phyloP scores from a whole-genome alignment of 2,888 invertebrate genomes.

The Panorpa germanica region DNA sequence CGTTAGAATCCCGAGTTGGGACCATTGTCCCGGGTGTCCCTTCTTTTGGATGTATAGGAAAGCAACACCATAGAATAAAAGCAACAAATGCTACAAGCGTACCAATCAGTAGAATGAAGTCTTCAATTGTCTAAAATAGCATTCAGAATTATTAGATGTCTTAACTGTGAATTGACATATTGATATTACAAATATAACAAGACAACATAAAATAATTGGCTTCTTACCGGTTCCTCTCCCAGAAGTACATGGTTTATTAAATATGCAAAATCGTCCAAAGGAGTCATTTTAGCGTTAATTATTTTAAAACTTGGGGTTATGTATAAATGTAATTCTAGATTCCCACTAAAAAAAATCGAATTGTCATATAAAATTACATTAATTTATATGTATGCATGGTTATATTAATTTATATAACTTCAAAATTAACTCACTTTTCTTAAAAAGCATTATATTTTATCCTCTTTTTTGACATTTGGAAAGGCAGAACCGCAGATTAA shows the following conservation, averaged over 20 bases:
- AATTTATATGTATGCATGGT: too few relatives aligned
- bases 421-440: too few relatives aligned
- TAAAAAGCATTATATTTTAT: too few relatives aligned
- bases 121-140: slow-evolving; percentile 33
- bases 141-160: slow-evolving; percentile 4
- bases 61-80: slow-evolving; percentile 42
- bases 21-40: too few relatives aligned
- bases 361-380: too few relatives aligned
- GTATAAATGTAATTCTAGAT: too few relatives aligned
- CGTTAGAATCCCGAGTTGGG: too few relatives aligned
- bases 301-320: too few relatives aligned
- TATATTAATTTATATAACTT: too few relatives aligned
- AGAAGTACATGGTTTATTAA: slow-evolving; percentile 35
- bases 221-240: slow-evolving; percentile 38
- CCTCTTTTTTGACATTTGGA: too few relatives aligned
- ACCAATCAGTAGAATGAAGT: slow-evolving; percentile 37
- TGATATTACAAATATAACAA: neutral
- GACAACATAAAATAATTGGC: slow-evolving; percentile 4
- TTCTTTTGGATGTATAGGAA: slow-evolving; percentile 33
- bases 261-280: slow-evolving; percentile 38
- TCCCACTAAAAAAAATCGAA: too few relatives aligned
- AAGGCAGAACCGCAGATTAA: too few relatives aligned
- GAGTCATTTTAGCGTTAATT: slow-evolving; percentile 27
- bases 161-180: slow-evolving; percentile 3
- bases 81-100: slow-evolving; percentile 41